Evolutionary conservation across 2,797 vertebrate genomes (phyloP), one percentile per base, ranked within the genome.

Genomic region (Neosalanx taihuensis): DNA sequence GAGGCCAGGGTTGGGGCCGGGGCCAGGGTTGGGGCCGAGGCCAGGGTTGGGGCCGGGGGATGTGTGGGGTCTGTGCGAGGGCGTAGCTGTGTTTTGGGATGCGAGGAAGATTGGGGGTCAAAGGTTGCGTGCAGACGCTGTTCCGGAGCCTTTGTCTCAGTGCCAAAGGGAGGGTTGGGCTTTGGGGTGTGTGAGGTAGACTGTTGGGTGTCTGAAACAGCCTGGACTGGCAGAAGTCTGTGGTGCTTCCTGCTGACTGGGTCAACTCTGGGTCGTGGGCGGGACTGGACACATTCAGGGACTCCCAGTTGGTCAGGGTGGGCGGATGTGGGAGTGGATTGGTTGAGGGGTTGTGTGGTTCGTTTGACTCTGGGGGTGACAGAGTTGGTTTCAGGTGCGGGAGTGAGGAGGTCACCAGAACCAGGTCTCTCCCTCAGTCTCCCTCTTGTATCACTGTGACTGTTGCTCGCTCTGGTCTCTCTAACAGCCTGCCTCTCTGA

Each of bases 331-430:
- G 78, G 81, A 41, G 82, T 86, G 0, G 77, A 87, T 69, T 78
- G 86, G 33, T 68, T 79, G 0, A 77, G 74, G 6, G 84, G 82
- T 49, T 72, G 71, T 73, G 67, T 46, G 69, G 86, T 87, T 70
- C 87, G 87, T 86, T 91, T 92, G 57, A 89, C 76, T 77, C 74
- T 87, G 30, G 91, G 90, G 9, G 94, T 92, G 65, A 90, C 88
- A 29, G 90, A 86, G 1, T 90, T 78, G 3, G 78, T 83, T 57
- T 87, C 84, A 12, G 92, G 94, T 6, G 94, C 94, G 31, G 95
- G 94, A 80, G 96, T 95, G 75, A 94, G 84, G 41, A 93, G 83
- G 3, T 88, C 92, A 1, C 83, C 89, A 29, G 83, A 72, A 82
- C 88, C 1, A n/a, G 67, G 9, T 33, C 70, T n/a, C 58, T 41